phyloP scores from a whole-genome alignment of 2,113 vertebrate genomes.

The Eubucco bourcierii region DNA sequence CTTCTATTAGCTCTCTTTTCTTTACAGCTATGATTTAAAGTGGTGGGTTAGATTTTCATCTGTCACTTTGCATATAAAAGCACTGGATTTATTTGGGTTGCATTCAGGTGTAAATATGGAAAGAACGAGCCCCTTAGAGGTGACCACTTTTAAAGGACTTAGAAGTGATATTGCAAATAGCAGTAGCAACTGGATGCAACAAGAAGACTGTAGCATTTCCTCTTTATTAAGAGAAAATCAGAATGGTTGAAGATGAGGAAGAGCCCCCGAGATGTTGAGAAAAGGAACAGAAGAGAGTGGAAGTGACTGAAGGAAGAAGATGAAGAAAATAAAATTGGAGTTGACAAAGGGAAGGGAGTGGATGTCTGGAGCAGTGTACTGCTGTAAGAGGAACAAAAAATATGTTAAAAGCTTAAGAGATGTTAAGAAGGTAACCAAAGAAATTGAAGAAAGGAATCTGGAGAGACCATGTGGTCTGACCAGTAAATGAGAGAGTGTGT shows the following conservation, averaged over 20 bases:
- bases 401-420: neutral
- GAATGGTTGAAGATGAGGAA: neutral
- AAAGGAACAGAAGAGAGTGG: neutral
- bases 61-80: neutral
- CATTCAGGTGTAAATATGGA: neutral
- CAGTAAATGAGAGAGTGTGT: neutral
- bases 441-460: neutral
- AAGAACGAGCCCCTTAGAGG: neutral
- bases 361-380: neutral
- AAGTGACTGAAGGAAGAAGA: slow-evolving; percentile 8
- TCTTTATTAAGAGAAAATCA: neutral
- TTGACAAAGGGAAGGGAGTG: neutral
- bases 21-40: neutral
- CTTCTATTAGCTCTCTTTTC: neutral
- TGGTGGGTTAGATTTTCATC: neutral
- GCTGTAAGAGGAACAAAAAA: neutral
- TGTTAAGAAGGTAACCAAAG: neutral
- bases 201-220: neutral
- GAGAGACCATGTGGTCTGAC: neutral
- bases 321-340: neutral
- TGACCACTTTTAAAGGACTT: neutral
- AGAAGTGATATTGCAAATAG: neutral
- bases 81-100: neutral
- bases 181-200: neutral
- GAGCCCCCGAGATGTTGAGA: neutral